A percentile compares a stretch with the other conserved stretches of the same genome.
phyloP scores from a whole-genome alignment of 1,140 invertebrate genomes.

The Cydia pomonella region DNA sequence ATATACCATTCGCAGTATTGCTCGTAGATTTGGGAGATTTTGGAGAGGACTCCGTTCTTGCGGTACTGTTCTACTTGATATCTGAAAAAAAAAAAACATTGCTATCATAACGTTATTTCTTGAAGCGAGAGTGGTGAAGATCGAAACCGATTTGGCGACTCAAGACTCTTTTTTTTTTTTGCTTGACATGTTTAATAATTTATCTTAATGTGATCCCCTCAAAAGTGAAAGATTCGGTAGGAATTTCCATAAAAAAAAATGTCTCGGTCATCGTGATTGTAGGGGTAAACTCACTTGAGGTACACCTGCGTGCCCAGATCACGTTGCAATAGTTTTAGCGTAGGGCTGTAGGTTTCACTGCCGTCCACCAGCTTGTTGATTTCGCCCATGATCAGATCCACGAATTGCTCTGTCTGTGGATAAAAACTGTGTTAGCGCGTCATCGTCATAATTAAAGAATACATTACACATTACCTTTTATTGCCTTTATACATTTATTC shows the following conservation, averaged over 20 bases:
- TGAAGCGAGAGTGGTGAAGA: no score
- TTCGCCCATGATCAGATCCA: constrained; percentile 85
- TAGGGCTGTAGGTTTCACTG: constrained; percentile 90
- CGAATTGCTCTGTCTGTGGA: constrained; percentile 81
- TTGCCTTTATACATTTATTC: no score
- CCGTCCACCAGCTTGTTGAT: constrained; percentile 85
- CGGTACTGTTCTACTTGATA: constrained; percentile 83
- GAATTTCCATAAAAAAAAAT: no score
- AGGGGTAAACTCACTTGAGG: constrained; percentile 76
- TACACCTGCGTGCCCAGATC: constrained; percentile 87
- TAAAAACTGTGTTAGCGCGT: not conserved
- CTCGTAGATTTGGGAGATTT: constrained; percentile 84
- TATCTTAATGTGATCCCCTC: no score
- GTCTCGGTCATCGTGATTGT: no score
- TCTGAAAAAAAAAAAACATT: constrained; percentile 71
- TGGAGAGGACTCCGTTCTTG: constrained; percentile 84
- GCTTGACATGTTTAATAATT: no score
- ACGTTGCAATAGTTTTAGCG: constrained; percentile 83
- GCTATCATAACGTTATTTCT: no score
- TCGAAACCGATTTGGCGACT: no score
- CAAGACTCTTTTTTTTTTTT: no score
- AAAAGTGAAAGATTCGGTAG: no score
- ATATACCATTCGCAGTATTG: constrained; percentile 88
- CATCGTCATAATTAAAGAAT: constrained; percentile 24
- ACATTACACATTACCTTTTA: no score